A percentile compares a stretch with the other conserved stretches of the same genome.
Conservation (phyloP, 2,797 vertebrate genomes). For the Typhlichthys subterraneus region DNA sequence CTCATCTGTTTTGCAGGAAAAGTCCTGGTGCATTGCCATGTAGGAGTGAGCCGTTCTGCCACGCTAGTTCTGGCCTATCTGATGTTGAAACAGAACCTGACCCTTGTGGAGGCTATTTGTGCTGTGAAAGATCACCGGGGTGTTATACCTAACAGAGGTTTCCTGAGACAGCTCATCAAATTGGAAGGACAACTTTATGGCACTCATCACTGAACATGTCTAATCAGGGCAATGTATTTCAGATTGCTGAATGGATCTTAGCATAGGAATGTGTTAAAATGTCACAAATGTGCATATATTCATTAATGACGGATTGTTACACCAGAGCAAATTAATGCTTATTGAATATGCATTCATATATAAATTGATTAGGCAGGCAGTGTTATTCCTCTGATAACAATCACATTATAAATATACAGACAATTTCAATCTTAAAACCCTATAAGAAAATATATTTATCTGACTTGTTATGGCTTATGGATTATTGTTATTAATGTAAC, state of each 20-base stretch:
- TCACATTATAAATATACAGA: too few species aligned
- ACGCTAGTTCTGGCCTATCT: constrained; percentile 92
- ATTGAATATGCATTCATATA: too few species aligned
- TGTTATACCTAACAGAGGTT: constrained; percentile 90
- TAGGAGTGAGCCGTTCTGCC: constrained; percentile 92
- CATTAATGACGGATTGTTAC: too few species aligned
- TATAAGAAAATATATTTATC: too few species aligned
- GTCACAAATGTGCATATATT: too few species aligned
- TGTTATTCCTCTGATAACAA: neutral
- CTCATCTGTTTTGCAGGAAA: constrained; percentile 73
- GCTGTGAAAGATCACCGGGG: constrained; percentile 90
- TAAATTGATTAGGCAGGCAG: too few species aligned
- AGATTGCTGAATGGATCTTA: neutral
- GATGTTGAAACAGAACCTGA: constrained; percentile 91
- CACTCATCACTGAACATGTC: constrained; percentile 34
- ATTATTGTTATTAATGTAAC: too few species aligned
- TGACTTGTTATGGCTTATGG: too few species aligned
- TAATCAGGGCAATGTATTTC: neutral
- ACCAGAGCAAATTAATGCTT: too few species aligned
- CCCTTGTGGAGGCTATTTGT: constrained; percentile 90
- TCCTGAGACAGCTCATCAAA: constrained; percentile 87
- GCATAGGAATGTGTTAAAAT: neutral
- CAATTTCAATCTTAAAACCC: too few species aligned
- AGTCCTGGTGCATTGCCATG: constrained; percentile 91
- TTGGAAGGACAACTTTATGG: constrained; percentile 85